A percentile compares a stretch with the other conserved stretches of the same genome.
Conservation (phyloP, 2,113 vertebrate species). For the Nycticebus coucang region DNA sequence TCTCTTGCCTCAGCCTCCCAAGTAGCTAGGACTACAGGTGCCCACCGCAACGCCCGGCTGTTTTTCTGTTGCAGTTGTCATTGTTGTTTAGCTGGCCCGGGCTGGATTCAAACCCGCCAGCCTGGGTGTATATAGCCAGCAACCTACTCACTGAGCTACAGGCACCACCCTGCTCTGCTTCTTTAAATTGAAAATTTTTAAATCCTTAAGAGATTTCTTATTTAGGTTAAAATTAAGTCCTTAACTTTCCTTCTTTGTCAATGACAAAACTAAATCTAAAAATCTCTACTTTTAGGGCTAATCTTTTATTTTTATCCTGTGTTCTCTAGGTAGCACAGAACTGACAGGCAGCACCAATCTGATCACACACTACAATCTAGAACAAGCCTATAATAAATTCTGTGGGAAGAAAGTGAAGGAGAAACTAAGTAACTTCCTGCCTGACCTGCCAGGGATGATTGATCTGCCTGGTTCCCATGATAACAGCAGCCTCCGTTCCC, state of each 20-base stretch:
- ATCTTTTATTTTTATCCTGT: not conserved
- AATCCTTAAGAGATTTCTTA: not conserved
- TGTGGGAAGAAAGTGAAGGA: conserved; percentile 99
- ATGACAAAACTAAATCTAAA: not conserved
- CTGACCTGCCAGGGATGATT: conserved; percentile 98
- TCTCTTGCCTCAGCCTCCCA: too few species aligned
- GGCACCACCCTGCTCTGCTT: not conserved
- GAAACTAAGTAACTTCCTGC: conserved; percentile 98
- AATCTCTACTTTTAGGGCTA: not conserved
- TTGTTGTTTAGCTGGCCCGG: too few species aligned
- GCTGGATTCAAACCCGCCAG: too few species aligned
- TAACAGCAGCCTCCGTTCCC: conserved; percentile 95
- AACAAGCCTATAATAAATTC: conserved; percentile 98
- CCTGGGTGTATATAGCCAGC: too few species aligned
- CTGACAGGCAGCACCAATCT: conserved; percentile 97
- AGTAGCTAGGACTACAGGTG: too few species aligned
- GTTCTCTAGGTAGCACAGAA: conserved; percentile 90
- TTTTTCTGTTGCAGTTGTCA: too few species aligned
- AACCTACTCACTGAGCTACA: too few species aligned
- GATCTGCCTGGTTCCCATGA: conserved; percentile 96
- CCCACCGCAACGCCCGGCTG: too few species aligned
- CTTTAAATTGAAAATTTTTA: not conserved
- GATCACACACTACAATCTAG: conserved; percentile 97
- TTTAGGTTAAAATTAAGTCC: not conserved
- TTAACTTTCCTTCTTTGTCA: not conserved